These are phyloP conservation scores for Cyprinodon diabolis DNA, from an alignment of 2,797 vertebrate species.

Conservation along the genomic window DNA sequence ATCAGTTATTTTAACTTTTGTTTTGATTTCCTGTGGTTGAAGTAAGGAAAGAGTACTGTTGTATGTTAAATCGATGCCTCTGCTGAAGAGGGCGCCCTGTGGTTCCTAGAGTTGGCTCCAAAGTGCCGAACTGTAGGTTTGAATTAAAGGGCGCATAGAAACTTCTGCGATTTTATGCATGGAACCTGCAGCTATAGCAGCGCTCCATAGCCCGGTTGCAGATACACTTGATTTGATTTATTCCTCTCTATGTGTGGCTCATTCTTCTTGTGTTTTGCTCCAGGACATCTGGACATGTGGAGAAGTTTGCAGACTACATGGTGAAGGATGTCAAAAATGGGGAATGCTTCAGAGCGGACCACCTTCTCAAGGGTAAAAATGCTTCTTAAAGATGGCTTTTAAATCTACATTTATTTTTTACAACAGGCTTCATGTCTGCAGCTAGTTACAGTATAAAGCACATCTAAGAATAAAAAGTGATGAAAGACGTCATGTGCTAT, in stretches of 20 bases:
- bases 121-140: slow-evolving; percentile 73
- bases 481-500: too few species aligned
- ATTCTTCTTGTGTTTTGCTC: neutral
- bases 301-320: slow-evolving; percentile 99
- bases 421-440: too few species aligned
- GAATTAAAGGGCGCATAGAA: slow-evolving; percentile 69
- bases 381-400: neutral
- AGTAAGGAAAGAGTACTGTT: neutral
- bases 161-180: slow-evolving; percentile 77
- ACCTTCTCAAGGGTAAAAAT: slow-evolving; percentile 92
- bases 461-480: too few species aligned
- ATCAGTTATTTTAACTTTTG: neutral
- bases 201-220: slow-evolving; percentile 80
- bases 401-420: neutral
- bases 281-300: slow-evolving; percentile 97
- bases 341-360: slow-evolving; percentile 97
- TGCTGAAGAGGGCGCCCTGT: slow-evolving; percentile 54
- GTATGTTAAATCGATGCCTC: neutral
- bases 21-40: neutral
- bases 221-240: slow-evolving; percentile 52
- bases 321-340: slow-evolving; percentile 98
- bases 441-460: too few species aligned
- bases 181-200: slow-evolving; percentile 64
- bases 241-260: neutral
- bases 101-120: slow-evolving; percentile 72